phyloP scores from a whole-genome alignment of 2,113 vertebrate genomes.

The Peucedramus taeniatus region DNA sequence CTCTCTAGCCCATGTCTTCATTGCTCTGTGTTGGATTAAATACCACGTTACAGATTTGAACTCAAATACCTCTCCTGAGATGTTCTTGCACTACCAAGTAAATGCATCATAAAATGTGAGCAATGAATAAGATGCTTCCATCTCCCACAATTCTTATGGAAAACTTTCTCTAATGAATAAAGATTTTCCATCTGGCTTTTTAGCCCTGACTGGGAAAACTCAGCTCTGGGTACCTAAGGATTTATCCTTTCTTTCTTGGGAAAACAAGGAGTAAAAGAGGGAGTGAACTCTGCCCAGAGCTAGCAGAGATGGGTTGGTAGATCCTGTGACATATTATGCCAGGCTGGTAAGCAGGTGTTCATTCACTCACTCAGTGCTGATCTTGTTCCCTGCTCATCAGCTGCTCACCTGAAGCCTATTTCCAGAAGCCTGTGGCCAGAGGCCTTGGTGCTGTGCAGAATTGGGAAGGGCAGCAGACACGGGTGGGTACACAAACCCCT shows the following conservation, averaged over 20 bases:
- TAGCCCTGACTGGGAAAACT: not conserved
- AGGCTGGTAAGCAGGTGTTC: not conserved
- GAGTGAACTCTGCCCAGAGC: not conserved
- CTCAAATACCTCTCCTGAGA: not conserved
- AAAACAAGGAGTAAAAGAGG: not conserved
- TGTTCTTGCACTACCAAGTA: not conserved
- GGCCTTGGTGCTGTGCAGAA: not conserved
- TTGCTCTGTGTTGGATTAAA: not conserved
- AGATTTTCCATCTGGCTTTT: not conserved
- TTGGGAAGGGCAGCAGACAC: not conserved
- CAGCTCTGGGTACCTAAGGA: not conserved
- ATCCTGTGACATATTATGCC: not conserved
- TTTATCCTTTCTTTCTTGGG: not conserved
- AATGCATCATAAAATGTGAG: accelerated
- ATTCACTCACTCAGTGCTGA: not conserved
- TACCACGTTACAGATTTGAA: not conserved
- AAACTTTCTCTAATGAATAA: not conserved
- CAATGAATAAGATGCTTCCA: not conserved
- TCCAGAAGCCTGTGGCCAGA: not conserved
- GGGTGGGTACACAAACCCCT: not conserved
- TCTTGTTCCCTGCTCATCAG: not conserved
- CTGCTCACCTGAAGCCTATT: not conserved
- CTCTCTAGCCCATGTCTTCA: not conserved
- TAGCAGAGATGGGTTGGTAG: not conserved
- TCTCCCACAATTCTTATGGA: not conserved